Evolutionary conservation across 2,888 invertebrate genomes (phyloP).

Genomic region (Euclidia mi): DNA sequence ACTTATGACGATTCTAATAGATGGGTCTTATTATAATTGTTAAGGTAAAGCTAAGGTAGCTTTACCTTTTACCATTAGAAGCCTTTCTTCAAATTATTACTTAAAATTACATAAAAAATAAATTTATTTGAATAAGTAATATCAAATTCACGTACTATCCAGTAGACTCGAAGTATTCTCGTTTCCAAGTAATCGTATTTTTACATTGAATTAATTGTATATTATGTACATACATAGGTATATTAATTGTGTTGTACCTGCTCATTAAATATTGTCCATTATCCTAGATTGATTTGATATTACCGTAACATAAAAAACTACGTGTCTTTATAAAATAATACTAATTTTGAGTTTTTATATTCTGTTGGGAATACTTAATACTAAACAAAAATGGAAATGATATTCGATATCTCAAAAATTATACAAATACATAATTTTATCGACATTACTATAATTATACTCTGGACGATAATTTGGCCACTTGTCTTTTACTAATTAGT

Average conservation of each 20-base stretch:
- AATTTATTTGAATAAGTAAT: not conserved
- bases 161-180: no score
- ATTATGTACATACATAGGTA: not conserved
- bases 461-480: constrained; percentile 89
- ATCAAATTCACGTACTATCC: constrained; percentile 2
- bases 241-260: not conserved
- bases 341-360: constrained; percentile 20
- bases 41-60: no score
- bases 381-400: constrained; percentile 32
- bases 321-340: constrained; percentile 13
- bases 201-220: no score
- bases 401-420: constrained; percentile 48
- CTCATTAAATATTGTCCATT: not conserved
- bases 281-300: not conserved
- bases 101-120: not conserved
- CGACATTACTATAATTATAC: constrained; percentile 41
- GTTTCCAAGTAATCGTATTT: no score
- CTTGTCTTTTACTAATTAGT: constrained; percentile 80
- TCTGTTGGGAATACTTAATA: constrained; percentile 27
- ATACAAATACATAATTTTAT: constrained; percentile 33
- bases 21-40: no score
- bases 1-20: no score
- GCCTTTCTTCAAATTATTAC: not conserved
- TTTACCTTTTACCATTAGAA: no score
- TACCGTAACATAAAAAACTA: constrained; percentile 11